Evolutionary conservation across 2,113 vertebrate genomes (phyloP).

Genomic region (Leiothrix lutea): DNA sequence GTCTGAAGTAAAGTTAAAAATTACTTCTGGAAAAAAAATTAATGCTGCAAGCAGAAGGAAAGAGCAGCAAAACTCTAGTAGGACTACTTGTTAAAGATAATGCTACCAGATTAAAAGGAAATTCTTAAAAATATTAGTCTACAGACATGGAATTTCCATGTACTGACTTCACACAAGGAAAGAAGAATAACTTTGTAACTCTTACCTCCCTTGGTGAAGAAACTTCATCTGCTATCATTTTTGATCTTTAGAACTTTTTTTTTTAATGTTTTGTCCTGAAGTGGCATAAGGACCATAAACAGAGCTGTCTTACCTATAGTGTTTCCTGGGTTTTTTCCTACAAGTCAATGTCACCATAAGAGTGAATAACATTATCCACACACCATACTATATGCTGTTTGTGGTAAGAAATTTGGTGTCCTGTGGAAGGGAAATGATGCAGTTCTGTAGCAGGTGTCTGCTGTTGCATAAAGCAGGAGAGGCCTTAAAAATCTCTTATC

Average conservation of each 20-base stretch:
- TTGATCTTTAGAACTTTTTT: background rate
- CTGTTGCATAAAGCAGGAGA: background rate
- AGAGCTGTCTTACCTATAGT: background rate
- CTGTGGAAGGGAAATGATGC: background rate
- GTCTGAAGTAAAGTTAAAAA: background rate
- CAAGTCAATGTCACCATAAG: background rate
- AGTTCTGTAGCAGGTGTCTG: background rate
- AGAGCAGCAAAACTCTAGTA: background rate
- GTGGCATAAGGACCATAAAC: background rate
- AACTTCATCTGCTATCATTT: background rate
- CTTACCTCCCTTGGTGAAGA: background rate
- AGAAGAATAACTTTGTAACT: background rate
- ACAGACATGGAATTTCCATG: background rate
- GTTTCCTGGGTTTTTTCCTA: background rate
- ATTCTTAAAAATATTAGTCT: background rate
- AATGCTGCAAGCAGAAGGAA: background rate
- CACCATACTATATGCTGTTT: background rate
- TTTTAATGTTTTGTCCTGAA: background rate
- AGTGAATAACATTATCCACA: background rate
- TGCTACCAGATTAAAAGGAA: background rate
- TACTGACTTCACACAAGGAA: background rate
- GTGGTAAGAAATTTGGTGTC: background rate
- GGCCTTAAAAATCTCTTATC: background rate
- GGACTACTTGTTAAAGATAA: background rate
- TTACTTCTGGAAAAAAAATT: background rate